phyloP scores from a whole-genome alignment of 2,113 vertebrate genomes.

The Elanoides forficatus region DNA sequence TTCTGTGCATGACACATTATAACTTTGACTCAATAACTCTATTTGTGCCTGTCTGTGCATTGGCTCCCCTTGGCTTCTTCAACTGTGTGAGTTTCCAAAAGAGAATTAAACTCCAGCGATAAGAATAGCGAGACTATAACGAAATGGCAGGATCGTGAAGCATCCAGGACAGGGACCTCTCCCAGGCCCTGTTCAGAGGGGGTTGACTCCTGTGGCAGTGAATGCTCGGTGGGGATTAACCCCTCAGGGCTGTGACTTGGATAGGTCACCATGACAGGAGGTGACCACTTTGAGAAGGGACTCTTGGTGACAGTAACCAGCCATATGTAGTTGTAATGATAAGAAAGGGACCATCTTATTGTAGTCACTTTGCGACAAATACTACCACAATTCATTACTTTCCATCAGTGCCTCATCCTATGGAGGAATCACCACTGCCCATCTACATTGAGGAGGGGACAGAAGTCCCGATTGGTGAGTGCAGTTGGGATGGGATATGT shows the following conservation, averaged over 20 bases:
- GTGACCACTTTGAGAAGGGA: not conserved
- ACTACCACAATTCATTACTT: conserved; percentile 74
- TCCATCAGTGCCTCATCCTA: conserved; percentile 73
- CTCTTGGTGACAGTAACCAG: conserved; percentile 24
- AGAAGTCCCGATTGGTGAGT: conserved; percentile 71
- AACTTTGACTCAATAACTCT: conserved; percentile 22
- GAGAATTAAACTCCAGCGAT: not conserved
- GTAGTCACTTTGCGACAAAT: conserved; percentile 68
- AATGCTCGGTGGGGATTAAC: not conserved
- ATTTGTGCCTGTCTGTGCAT: conserved; percentile 42
- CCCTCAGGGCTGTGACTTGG: not conserved
- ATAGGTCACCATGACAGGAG: not conserved
- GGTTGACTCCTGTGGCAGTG: not conserved
- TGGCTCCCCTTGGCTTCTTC: conserved; percentile 48
- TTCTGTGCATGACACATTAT: conserved; percentile 31
- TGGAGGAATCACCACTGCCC: conserved; percentile 72
- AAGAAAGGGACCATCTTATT: conserved; percentile 63
- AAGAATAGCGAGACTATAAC: not conserved
- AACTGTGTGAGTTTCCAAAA: not conserved
- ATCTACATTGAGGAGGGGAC: conserved; percentile 72
- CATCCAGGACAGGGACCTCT: not conserved
- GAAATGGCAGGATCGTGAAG: not conserved
- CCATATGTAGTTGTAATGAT: conserved; percentile 43
- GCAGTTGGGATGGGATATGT: conserved; percentile 65
- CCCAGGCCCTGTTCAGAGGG: not conserved